A percentile compares a stretch with the other conserved stretches of the same genome.
Evolutionary conservation across 2,113 vertebrate genomes (phyloP).

Genomic region (Pteruthius melanotis): DNA sequence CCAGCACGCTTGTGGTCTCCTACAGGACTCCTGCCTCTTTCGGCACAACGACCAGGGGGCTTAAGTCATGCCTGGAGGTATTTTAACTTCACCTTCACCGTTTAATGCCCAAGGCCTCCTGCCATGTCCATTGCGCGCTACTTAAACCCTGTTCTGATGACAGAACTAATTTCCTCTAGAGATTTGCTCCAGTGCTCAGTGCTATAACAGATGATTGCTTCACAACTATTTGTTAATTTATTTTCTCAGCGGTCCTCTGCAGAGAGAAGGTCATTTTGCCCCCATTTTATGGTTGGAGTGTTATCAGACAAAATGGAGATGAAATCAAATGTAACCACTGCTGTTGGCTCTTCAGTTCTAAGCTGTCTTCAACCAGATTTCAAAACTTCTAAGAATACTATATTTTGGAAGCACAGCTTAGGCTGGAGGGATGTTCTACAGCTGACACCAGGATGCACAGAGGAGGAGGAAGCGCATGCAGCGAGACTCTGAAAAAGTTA

Average conservation of each 20-base stretch:
- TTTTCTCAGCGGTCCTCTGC: neutral
- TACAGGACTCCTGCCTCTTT: neutral
- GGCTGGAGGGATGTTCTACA: neutral
- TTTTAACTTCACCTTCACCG: neutral
- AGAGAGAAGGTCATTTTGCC: neutral
- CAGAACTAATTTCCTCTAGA: slow-evolving; percentile 22
- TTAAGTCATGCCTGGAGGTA: neutral
- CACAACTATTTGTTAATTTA: neutral
- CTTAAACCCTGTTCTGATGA: slow-evolving; percentile 10
- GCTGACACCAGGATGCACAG: neutral
- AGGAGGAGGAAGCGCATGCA: neutral
- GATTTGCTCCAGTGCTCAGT: neutral
- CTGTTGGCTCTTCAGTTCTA: neutral
- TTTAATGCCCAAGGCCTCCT: neutral
- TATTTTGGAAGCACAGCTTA: neutral
- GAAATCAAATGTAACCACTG: neutral
- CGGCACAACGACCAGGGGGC: rapidly evolving
- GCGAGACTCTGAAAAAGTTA: neutral
- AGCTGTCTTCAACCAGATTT: neutral
- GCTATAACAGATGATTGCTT: neutral
- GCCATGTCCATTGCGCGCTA: neutral
- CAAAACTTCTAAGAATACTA: neutral
- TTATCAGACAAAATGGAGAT: neutral
- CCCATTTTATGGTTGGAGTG: neutral
- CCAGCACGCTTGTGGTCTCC: neutral